Conservation (phyloP, 2,888 invertebrate genomes). For the Cosmorhoe ocellata region DNA sequence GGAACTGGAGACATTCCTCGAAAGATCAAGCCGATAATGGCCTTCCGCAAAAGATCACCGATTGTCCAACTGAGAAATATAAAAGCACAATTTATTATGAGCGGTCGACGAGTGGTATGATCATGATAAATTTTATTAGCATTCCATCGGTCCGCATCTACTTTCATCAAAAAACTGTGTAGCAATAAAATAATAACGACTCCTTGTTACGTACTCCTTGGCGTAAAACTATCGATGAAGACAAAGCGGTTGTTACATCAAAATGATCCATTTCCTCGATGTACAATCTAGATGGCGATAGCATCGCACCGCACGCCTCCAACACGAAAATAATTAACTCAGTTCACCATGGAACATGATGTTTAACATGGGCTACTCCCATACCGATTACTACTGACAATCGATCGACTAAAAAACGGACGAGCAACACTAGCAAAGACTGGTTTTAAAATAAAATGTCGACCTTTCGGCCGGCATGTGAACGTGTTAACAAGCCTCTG, state of each 20-base stretch:
- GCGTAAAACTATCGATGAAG: slow-evolving; percentile 32
- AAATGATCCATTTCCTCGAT: slow-evolving; percentile 67
- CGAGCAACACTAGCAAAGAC: slow-evolving; percentile 64
- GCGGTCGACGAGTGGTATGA: slow-evolving; percentile 41
- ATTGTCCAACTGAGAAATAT: slow-evolving; percentile 48
- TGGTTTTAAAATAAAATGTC: slow-evolving; percentile 50
- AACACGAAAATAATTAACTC: slow-evolving; percentile 80
- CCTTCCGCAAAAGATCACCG: slow-evolving; percentile 60
- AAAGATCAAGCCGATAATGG: slow-evolving; percentile 58
- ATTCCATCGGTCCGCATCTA: slow-evolving; percentile 38
- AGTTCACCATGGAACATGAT: slow-evolving; percentile 73
- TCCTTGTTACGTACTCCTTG: slow-evolving; percentile 24
- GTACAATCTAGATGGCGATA: slow-evolving; percentile 65
- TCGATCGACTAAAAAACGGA: slow-evolving; percentile 69
- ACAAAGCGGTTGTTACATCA: slow-evolving; percentile 55
- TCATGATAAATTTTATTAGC: slow-evolving; percentile 54
- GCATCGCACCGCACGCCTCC: slow-evolving; percentile 72
- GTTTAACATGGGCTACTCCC: slow-evolving; percentile 79
- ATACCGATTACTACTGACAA: slow-evolving; percentile 79
- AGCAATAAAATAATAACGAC: slow-evolving; percentile 28
- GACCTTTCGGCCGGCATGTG: slow-evolving; percentile 44
- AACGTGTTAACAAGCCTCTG: slow-evolving; percentile 76
- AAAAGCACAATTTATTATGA: slow-evolving; percentile 49
- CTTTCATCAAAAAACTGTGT: slow-evolving; percentile 26
- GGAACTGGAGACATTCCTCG: slow-evolving; percentile 65